Percentiles rank a stretch among this genome's conserved stretches.
Conservation (phyloP, 2,113 vertebrate genomes). For the Macaca mulatta region DNA sequence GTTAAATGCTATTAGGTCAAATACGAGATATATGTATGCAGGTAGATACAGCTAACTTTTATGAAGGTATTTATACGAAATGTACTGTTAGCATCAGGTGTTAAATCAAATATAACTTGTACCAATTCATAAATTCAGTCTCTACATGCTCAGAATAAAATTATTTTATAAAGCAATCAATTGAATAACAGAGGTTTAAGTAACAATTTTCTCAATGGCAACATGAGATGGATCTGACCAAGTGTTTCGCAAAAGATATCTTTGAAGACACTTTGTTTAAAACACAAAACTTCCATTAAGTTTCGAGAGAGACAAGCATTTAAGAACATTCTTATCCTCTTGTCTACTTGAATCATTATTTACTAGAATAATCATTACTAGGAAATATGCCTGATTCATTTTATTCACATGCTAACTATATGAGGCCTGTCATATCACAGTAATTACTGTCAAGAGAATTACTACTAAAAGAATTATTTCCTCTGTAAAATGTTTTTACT, state of each 20-base stretch:
- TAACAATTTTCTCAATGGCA: conserved; percentile 34
- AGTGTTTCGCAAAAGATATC: not conserved
- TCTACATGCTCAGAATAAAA: not conserved
- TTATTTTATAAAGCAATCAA: not conserved
- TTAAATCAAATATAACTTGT: not conserved
- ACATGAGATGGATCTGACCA: not conserved
- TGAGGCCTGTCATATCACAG: conserved; percentile 14
- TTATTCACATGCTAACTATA: conserved; percentile 59
- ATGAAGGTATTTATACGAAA: not conserved
- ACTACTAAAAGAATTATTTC: conserved; percentile 61
- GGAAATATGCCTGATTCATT: conserved; percentile 56
- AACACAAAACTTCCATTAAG: conserved; percentile 28
- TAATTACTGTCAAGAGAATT: conserved; percentile 73
- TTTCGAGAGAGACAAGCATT: conserved; percentile 45
- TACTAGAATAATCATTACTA: conserved; percentile 57
- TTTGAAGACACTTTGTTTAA: conserved; percentile 38
- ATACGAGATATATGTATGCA: not conserved
- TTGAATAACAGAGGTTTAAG: not conserved
- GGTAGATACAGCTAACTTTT: not conserved
- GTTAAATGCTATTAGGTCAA: not conserved
- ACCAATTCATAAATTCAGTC: not conserved
- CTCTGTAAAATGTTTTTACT: conserved; percentile 53
- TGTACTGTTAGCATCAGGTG: not conserved
- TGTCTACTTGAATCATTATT: conserved; percentile 57
- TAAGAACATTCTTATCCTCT: conserved; percentile 15